Percentiles rank a stretch among this genome's conserved stretches.
Evolutionary conservation across 2,888 invertebrate species (phyloP).

Genomic region (Drosophila neonasuta): DNA sequence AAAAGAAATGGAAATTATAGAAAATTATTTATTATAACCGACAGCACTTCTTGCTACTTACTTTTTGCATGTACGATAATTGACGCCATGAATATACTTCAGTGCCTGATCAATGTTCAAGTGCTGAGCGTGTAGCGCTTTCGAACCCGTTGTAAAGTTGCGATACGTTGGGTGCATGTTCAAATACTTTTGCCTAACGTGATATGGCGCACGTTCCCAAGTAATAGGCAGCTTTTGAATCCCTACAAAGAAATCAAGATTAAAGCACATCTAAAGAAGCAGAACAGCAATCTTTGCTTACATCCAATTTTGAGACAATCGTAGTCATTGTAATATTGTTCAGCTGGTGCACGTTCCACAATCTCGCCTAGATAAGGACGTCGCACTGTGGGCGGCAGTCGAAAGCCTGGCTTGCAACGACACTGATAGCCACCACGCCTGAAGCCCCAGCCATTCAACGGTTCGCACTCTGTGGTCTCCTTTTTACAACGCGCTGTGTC

Average conservation of each 20-base stretch:
- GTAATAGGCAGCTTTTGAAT: slow-evolving; percentile 92
- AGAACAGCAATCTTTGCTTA: slow-evolving; percentile 83
- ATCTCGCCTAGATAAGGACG: slow-evolving; percentile 96
- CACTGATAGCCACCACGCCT: slow-evolving; percentile 97
- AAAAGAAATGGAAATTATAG: too few relatives aligned
- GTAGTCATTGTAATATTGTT: slow-evolving; percentile 96
- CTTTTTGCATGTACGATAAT: slow-evolving; percentile 83
- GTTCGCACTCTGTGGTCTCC: slow-evolving; percentile 97
- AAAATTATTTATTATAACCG: too few relatives aligned
- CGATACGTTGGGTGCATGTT: slow-evolving; percentile 89
- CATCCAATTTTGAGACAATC: slow-evolving; percentile 96
- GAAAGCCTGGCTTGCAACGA: slow-evolving; percentile 93
- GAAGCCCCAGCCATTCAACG: slow-evolving; percentile 97
- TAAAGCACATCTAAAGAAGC: background rate
- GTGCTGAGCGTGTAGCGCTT: slow-evolving; percentile 85
- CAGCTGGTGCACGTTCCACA: slow-evolving; percentile 94
- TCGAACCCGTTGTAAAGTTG: slow-evolving; percentile 87
- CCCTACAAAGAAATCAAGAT: slow-evolving; percentile 84
- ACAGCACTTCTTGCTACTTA: slow-evolving; percentile 62
- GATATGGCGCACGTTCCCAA: slow-evolving; percentile 89
- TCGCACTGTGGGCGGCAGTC: slow-evolving; percentile 93
- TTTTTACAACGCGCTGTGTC: slow-evolving; percentile 95
- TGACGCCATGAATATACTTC: slow-evolving; percentile 89
- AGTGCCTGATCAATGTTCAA: slow-evolving; percentile 90
- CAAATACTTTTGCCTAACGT: slow-evolving; percentile 88